A percentile compares a stretch with the other conserved stretches of the same genome.
phyloP scores from a whole-genome alignment of 2,797 vertebrate species.

The Discoglossus pictus region DNA sequence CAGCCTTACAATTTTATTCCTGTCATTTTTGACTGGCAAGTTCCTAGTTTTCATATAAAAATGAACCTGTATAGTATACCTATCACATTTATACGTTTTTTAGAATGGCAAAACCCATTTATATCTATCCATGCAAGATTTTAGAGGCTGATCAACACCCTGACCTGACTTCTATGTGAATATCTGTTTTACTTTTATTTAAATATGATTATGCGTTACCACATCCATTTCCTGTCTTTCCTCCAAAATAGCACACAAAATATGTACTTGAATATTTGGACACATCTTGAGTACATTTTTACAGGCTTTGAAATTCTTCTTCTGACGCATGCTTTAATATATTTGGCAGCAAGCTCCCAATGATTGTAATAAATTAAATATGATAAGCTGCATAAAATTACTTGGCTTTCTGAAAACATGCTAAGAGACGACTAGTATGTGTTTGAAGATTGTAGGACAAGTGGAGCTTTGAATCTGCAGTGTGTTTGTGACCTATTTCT shows the following conservation, averaged over 20 bases:
- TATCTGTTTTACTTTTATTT: no score
- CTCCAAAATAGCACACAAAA: not conserved
- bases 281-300: not conserved
- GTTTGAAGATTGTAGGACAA: not conserved
- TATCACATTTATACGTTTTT: no score
- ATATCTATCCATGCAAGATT: no score
- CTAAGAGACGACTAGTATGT: not conserved
- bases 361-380: slow-evolving; percentile 12
- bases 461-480: not conserved
- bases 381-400: slow-evolving; percentile 7
- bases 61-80: no score
- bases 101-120: no score
- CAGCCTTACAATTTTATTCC: no score
- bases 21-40: no score
- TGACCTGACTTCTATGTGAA: no score
- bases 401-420: not conserved
- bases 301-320: slow-evolving; percentile 1
- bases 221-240: not conserved
- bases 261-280: not conserved
- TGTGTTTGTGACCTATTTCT: not conserved
- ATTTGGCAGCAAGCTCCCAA: not conserved
- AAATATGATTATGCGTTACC: not conserved
- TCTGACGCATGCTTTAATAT: not conserved
- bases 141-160: no score
- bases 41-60: no score